Conservation (phyloP, 1,140 invertebrate species). For the Atopsyche davidsoni region DNA sequence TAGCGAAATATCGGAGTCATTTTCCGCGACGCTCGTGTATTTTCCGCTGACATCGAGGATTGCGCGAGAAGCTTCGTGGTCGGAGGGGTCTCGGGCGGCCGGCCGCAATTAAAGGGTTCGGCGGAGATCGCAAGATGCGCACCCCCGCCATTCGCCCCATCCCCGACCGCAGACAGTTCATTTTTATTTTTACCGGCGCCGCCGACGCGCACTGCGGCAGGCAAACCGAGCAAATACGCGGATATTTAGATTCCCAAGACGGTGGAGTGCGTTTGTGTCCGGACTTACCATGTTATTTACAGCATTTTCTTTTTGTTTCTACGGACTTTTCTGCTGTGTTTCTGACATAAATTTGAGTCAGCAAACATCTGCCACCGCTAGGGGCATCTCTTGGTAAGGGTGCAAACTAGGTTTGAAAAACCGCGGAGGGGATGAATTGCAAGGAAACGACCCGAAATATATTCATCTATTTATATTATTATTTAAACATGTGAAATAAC, state of each 20-base stretch:
- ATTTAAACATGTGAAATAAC: too few relatives aligned
- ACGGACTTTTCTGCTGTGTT: constrained; percentile 21
- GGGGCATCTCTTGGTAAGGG: constrained; percentile 18
- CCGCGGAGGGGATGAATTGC: too few relatives aligned
- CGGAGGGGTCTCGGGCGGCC: constrained; percentile 2
- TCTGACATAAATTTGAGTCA: constrained; percentile 25
- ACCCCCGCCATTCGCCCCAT: constrained; percentile 24
- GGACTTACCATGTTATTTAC: constrained; percentile 23
- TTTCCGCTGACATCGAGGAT: constrained; percentile 1
- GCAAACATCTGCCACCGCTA: constrained; percentile 17
- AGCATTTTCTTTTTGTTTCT: constrained; percentile 25
- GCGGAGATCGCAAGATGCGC: constrained; percentile 17
- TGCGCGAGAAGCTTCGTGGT: constrained; percentile 10
- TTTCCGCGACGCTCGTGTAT: constrained; percentile 3
- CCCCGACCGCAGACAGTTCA: constrained; percentile 12
- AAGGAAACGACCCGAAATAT: too few relatives aligned
- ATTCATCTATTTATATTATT: too few relatives aligned
- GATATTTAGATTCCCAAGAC: too few relatives aligned
- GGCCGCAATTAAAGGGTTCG: constrained; percentile 14
- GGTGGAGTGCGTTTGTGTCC: too few relatives aligned
- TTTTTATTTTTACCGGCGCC: constrained; percentile 23
- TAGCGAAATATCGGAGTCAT: constrained; percentile 8
- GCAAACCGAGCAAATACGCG: too few relatives aligned
- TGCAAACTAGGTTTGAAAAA: constrained; percentile 20
- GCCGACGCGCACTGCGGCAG: too few relatives aligned